phyloP scores from a whole-genome alignment of 2,113 vertebrate species.

The Acrocephalus arundinaceus region DNA sequence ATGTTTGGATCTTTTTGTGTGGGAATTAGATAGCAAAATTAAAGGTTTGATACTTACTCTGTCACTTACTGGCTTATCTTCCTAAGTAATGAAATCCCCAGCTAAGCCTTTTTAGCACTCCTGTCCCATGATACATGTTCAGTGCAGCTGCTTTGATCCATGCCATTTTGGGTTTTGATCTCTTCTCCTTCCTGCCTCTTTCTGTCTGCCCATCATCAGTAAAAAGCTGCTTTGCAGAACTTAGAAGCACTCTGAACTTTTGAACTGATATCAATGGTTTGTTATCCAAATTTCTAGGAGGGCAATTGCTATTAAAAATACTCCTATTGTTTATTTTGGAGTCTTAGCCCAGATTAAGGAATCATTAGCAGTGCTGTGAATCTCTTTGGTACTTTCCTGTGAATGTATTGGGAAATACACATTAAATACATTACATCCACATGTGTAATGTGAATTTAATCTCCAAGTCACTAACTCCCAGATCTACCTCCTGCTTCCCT shows the following conservation, averaged over 20 bases:
- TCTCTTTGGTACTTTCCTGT: neutral
- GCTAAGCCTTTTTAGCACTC: neutral
- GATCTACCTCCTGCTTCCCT: neutral
- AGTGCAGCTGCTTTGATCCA: neutral
- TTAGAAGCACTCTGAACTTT: neutral
- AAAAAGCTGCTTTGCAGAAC: neutral
- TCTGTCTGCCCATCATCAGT: neutral
- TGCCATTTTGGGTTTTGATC: neutral
- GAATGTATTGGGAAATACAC: neutral
- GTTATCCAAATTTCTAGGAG: neutral
- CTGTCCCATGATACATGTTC: neutral
- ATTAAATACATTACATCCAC: neutral
- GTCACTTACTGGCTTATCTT: neutral
- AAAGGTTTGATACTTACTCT: neutral
- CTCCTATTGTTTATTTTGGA: neutral
- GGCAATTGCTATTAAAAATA: neutral
- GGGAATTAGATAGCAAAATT: neutral
- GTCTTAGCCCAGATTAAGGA: neutral
- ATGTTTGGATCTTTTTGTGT: neutral
- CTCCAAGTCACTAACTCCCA: conserved; percentile 18
- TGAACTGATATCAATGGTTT: neutral
- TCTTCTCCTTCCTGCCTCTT: neutral
- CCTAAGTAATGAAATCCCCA: neutral
- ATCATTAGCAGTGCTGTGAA: neutral
- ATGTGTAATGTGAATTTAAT: neutral